Base-by-base conservation (phyloP, 2,797 vertebrate species). In the Crocidura indochinensis region DNA sequence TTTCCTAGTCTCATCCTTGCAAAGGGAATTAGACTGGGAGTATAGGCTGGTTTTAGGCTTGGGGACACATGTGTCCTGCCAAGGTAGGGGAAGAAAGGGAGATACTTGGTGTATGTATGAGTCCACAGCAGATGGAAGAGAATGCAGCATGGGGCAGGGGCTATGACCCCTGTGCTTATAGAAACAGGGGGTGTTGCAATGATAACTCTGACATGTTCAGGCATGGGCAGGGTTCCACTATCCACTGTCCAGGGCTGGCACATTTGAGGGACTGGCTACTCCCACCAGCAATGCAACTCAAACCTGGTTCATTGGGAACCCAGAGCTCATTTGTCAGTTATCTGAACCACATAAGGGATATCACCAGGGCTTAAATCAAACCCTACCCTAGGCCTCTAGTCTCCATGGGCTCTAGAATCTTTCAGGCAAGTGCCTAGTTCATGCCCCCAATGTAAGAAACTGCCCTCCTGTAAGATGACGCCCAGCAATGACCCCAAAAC, bases 381-480 rank as follows among this genome's bases (percentile, higher is more conserved):
- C 24, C 83, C 26, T 65, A 11, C 26, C 1, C 10, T 49, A 0
- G 14, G 62, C 26, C 5, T 15, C 19, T 4, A 27, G n/a, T 9
- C 46, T 20, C 60, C 3, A 1, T 38, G 27, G 17, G 29, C n/a
- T 75, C n/a, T 11, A 29, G 71, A 11, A 31, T 1, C 15, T 46
- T 68, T 47, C 44, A 20, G 0, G 0, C 0, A 1, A 19, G 84
- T 14, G 6, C 26, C 15, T 3, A 2, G 24, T 56, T 44, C 2
- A 5, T 8, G 2, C 0, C 22, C n/a, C 27, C 12, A 8, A 12
- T 4, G 29, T 2, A 47, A 75, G 19, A 89, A 62, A 31, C 65
- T 22, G 47, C 67, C 20, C 56, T 17, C 15, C 38, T 38, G 38
- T 38, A 38, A 38, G 38, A 38, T 38, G 38, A 38, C 38, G 5